These are phyloP conservation scores for Enteromius thamalakanensis DNA, from an alignment of 2,797 vertebrate genomes.

Conservation along the genomic window DNA sequence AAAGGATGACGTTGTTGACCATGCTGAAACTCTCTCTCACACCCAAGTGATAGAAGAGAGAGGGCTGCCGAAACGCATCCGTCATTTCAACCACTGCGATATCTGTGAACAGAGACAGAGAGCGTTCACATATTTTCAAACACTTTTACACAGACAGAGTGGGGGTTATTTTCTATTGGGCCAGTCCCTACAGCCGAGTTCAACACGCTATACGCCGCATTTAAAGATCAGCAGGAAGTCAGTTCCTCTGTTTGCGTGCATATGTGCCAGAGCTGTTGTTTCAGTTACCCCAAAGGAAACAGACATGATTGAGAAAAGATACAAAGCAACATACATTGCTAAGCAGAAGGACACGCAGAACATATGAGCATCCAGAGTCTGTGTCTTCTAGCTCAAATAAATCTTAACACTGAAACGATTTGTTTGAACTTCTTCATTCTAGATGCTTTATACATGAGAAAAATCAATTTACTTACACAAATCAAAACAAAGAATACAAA, in stretches of 20 bases:
- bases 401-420: neutral
- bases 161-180: constrained; percentile 38
- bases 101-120: constrained; percentile 75
- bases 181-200: constrained; percentile 46
- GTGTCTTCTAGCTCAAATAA: neutral
- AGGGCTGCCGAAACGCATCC: constrained; percentile 94
- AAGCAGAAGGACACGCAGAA: neutral
- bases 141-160: neutral
- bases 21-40: constrained; percentile 98
- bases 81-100: constrained; percentile 98
- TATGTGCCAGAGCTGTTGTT: constrained; percentile 8
- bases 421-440: neutral
- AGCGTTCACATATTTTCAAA: neutral
- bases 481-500: neutral
- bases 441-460: neutral
- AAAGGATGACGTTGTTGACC: constrained; percentile 98
- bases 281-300: constrained; percentile 31
- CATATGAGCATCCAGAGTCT: neutral
- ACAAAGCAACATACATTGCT: neutral
- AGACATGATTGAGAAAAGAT: neutral
- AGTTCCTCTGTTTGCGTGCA: constrained; percentile 39
- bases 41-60: constrained; percentile 96
- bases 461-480: neutral
- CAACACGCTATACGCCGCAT: constrained; percentile 20
- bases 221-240: constrained; percentile 57